A percentile compares a stretch with the other conserved stretches of the same genome.
Evolutionary conservation across 1,140 invertebrate genomes (phyloP).

Genomic region (Magallana ariakensis): DNA sequence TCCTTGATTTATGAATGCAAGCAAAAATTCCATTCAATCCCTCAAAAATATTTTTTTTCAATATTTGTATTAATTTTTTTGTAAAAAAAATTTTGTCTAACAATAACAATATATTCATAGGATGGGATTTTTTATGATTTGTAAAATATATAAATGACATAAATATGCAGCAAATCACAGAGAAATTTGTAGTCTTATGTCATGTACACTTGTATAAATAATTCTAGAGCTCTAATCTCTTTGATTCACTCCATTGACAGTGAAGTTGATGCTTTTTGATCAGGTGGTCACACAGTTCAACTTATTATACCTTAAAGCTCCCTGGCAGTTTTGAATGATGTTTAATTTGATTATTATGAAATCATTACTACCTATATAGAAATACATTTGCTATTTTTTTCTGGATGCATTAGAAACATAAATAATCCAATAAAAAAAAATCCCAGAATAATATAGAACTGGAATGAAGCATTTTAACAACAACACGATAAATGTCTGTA

Average conservation of each 20-base stretch:
- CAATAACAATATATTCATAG: conserved; percentile 30
- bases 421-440: conserved; percentile 24
- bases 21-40: conserved; percentile 19
- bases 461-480: conserved; percentile 47
- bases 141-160: conserved; percentile 27
- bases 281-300: neutral
- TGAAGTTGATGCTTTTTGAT: conserved; percentile 33
- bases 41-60: neutral
- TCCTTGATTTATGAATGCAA: neutral
- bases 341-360: conserved; percentile 1
- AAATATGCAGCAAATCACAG: conserved; percentile 27
- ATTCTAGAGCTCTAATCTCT: conserved; percentile 11
- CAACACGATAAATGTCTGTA: conserved; percentile 39
- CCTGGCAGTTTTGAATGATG: conserved; percentile 23
- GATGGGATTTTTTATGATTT: conserved; percentile 26
- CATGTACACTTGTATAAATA: neutral
- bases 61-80: neutral
- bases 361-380: neutral
- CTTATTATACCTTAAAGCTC: neutral
- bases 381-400: neutral
- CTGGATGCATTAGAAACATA: neutral
- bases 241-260: neutral
- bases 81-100: conserved; percentile 10
- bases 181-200: conserved; percentile 34
- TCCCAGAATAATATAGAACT: conserved; percentile 28